Percentiles rank a stretch among this genome's conserved stretches.
phyloP scores from a whole-genome alignment of 1,140 invertebrate genomes.

The Theocolax elegans region DNA sequence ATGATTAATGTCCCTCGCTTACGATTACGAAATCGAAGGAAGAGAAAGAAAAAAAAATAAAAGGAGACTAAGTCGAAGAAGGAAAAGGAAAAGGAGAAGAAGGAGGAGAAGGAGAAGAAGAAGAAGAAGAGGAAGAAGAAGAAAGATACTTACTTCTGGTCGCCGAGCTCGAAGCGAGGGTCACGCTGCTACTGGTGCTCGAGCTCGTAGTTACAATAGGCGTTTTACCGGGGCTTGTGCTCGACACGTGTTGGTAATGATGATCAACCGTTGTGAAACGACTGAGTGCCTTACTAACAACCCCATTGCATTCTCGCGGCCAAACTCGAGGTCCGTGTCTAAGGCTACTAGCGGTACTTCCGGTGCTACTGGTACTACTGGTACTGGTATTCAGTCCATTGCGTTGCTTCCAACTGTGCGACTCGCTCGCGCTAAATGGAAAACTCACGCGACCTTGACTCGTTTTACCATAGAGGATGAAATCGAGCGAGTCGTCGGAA shows the following conservation, averaged over 20 bases:
- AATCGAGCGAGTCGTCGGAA: constrained; percentile 69
- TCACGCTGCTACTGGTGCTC: constrained; percentile 19
- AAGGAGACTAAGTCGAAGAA: too few species aligned
- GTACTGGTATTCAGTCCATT: constrained; percentile 57
- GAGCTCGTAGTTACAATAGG: constrained; percentile 7
- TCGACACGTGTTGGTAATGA: not conserved
- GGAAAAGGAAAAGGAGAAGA: too few species aligned
- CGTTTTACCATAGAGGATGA: constrained; percentile 62
- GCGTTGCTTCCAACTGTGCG: constrained; percentile 36
- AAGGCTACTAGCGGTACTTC: constrained; percentile 50
- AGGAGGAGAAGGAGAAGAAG: too few species aligned
- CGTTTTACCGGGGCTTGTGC: constrained; percentile 8
- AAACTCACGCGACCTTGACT: constrained; percentile 60
- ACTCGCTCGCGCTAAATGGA: constrained; percentile 55
- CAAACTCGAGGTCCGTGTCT: constrained; percentile 53
- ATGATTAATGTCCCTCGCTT: not conserved
- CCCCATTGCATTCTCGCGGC: constrained; percentile 67
- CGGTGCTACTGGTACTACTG: constrained; percentile 50
- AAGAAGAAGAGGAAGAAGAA: constrained; percentile 26
- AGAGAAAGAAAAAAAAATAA: too few species aligned
- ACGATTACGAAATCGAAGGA: too few species aligned
- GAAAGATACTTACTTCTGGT: constrained; percentile 31
- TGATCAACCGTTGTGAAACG: constrained; percentile 59
- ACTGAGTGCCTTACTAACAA: constrained; percentile 67
- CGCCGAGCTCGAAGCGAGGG: constrained; percentile 31